Percentiles rank a stretch among this genome's conserved stretches.
phyloP scores from a whole-genome alignment of 1,140 invertebrate genomes.

The Neodiprion lecontei region DNA sequence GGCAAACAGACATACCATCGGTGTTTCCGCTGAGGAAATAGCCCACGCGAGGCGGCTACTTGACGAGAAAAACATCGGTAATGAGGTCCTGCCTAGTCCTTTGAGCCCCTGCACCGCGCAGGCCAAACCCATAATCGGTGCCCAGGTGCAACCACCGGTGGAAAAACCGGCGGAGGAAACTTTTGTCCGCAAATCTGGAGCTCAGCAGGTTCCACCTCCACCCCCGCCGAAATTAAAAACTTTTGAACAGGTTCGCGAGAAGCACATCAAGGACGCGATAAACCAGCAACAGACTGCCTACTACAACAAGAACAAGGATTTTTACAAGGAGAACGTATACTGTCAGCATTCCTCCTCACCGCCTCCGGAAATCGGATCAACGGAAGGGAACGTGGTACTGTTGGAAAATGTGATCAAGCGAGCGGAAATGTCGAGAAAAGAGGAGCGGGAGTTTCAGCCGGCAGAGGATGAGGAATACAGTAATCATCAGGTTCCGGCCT shows the following conservation, averaged over 20 bases:
- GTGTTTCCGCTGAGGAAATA: conserved; percentile 80
- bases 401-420: neutral
- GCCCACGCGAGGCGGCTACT: conserved; percentile 76
- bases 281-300: conserved; percentile 56
- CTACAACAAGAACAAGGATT: conserved; percentile 44
- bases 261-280: conserved; percentile 56
- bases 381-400: conserved; percentile 5
- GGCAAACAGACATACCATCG: conserved; percentile 77
- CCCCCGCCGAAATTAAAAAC: conserved; percentile 16
- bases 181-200: conserved; percentile 24
- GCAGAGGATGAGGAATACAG: conserved; percentile 29
- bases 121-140: conserved; percentile 6
- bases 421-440: neutral
- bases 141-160: conserved; percentile 11
- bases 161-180: conserved; percentile 23
- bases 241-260: conserved; percentile 41
- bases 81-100: no score
- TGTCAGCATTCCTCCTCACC: neutral
- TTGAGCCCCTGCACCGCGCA: neutral
- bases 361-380: neutral
- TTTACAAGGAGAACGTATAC: conserved; percentile 14
- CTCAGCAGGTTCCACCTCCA: neutral
- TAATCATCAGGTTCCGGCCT: conserved; percentile 38
- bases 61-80: conserved; percentile 66
- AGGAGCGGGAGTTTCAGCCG: conserved; percentile 21